Conservation (phyloP, 1,140 invertebrate genomes). For the Anagrus nilaparvatae region DNA sequence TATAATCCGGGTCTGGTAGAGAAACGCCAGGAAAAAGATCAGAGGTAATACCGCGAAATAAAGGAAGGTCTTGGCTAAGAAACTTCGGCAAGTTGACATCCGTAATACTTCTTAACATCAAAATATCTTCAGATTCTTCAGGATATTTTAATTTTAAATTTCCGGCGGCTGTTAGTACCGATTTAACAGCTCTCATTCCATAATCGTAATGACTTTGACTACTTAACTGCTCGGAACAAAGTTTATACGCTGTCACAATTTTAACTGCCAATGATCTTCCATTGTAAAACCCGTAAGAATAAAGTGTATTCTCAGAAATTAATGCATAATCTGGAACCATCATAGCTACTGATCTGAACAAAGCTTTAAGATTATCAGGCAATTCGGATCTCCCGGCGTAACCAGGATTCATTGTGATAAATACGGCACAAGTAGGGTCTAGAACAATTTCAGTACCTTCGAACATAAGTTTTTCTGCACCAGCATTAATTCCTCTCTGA, state of each 20-base stretch:
- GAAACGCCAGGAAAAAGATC: slow-evolving; percentile 82
- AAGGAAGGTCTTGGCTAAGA: slow-evolving; percentile 73
- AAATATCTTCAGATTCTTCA: slow-evolving; percentile 69
- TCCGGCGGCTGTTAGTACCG: slow-evolving; percentile 81
- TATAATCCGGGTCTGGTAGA: slow-evolving; percentile 64
- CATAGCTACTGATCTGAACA: slow-evolving; percentile 94
- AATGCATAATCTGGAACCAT: slow-evolving; percentile 95
- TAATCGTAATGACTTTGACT: slow-evolving; percentile 95
- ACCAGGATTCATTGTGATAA: slow-evolving; percentile 94
- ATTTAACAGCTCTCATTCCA: slow-evolving; percentile 81
- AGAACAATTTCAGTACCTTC: slow-evolving; percentile 83
- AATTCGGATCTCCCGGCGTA: slow-evolving; percentile 85
- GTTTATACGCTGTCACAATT: slow-evolving; percentile 86
- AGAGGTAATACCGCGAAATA: slow-evolving; percentile 82
- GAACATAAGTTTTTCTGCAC: slow-evolving; percentile 67
- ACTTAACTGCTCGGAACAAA: slow-evolving; percentile 90
- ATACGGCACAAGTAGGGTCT: slow-evolving; percentile 84
- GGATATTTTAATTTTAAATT: slow-evolving; percentile 82
- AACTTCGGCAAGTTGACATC: slow-evolving; percentile 94
- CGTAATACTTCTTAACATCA: slow-evolving; percentile 79
- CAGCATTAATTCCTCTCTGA: slow-evolving; percentile 68
- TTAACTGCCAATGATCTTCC: slow-evolving; percentile 82
- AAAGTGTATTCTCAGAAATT: slow-evolving; percentile 88
- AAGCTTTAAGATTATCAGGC: slow-evolving; percentile 86
- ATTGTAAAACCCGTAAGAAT: slow-evolving; percentile 86